A percentile compares a stretch with the other conserved stretches of the same genome.
Conservation (phyloP, 2,113 vertebrate genomes). For the Rhea americana region DNA sequence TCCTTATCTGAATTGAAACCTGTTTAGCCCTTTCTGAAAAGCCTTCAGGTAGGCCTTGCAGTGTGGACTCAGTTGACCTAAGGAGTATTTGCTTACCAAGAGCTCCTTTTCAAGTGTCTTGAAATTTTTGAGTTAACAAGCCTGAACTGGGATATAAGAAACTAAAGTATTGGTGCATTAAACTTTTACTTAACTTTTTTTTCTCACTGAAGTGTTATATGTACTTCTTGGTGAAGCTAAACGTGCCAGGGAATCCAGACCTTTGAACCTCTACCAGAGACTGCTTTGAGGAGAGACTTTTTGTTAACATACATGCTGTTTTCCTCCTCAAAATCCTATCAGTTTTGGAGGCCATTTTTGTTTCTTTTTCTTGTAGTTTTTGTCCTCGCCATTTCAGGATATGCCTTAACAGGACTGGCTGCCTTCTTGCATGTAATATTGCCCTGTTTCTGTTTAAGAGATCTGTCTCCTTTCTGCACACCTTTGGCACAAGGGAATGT, state of each 20-base stretch:
- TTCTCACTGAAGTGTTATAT: background rate
- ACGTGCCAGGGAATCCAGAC: background rate
- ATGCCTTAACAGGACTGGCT: background rate
- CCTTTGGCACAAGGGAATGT: background rate
- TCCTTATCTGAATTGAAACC: background rate
- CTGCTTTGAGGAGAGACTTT: background rate
- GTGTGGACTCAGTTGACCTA: rapidly evolving
- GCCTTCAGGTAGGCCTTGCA: background rate
- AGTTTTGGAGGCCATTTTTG: background rate
- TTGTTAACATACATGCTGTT: background rate
- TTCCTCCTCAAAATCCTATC: background rate
- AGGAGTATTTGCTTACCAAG: background rate
- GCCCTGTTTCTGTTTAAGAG: background rate
- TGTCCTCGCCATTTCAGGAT: background rate
- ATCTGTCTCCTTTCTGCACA: background rate
- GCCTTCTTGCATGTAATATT: background rate
- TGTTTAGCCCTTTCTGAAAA: background rate
- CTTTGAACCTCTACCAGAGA: background rate
- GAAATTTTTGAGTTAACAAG: background rate
- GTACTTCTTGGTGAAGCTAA: background rate
- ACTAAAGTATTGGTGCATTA: background rate
- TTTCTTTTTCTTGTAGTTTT: background rate
- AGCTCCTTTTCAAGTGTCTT: background rate
- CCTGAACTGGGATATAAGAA: background rate
- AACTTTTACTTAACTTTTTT: background rate